Evolutionary conservation across 2,113 vertebrate species (phyloP).

Genomic region (Oreotragus oreotragus): DNA sequence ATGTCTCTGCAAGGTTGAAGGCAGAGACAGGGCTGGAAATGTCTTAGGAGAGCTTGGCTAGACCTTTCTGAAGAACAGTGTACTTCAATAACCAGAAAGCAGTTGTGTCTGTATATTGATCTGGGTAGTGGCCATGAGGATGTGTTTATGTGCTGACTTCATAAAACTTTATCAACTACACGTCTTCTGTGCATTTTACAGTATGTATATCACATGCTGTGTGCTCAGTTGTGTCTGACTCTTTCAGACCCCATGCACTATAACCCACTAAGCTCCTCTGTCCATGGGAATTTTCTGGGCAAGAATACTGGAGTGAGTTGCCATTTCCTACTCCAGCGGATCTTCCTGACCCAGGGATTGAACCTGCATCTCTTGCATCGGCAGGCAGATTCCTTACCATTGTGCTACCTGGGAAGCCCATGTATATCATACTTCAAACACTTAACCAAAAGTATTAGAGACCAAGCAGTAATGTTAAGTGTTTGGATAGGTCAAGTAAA

Average conservation of each 20-base stretch:
- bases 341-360: neutral
- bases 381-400: neutral
- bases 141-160: neutral
- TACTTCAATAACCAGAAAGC: neutral
- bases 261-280: neutral
- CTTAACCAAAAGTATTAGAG: neutral
- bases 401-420: neutral
- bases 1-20: neutral
- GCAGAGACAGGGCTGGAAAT: neutral
- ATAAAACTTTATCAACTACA: neutral
- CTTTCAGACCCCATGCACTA: neutral
- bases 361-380: neutral
- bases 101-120: neutral
- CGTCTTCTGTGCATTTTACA: neutral
- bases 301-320: neutral
- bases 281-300: neutral
- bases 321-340: neutral
- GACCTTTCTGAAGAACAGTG: neutral
- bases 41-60: neutral
- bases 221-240: neutral
- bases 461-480: neutral
- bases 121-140: neutral
- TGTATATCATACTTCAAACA: neutral
- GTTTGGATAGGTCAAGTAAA: neutral
- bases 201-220: neutral